A percentile compares a stretch with the other conserved stretches of the same genome.
phyloP scores from a whole-genome alignment of 2,797 vertebrate species.

The Lates japonicus region DNA sequence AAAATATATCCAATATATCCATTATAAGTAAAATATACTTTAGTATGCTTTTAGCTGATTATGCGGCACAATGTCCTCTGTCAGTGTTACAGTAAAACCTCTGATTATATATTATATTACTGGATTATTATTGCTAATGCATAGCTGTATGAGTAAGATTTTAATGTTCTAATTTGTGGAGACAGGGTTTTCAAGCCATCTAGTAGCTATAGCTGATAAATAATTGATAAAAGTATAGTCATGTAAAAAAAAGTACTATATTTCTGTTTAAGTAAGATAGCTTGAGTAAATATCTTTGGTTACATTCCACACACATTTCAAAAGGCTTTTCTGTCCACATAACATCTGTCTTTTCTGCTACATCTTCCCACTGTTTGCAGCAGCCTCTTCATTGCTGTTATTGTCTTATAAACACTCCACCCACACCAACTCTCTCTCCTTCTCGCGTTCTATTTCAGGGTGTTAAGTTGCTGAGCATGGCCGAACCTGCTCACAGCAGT shows the following conservation, averaged over 20 bases:
- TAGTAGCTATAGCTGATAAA: too few relatives aligned
- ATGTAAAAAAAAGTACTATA: too few relatives aligned
- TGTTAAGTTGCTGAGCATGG: slow-evolving; percentile 66
- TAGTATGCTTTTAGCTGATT: neutral
- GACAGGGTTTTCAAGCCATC: too few relatives aligned
- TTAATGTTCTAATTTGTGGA: neutral
- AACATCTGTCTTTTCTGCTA: slow-evolving; percentile 10
- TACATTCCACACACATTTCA: too few relatives aligned
- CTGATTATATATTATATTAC: neutral
- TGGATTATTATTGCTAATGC: neutral
- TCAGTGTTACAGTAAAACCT: neutral
- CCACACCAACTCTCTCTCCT: slow-evolving; percentile 48
- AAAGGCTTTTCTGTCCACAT: neutral
- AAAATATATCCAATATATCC: too few relatives aligned
- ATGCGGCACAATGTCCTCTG: neutral
- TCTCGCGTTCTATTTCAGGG: slow-evolving; percentile 55
- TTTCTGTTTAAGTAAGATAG: too few relatives aligned
- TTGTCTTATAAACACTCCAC: slow-evolving; percentile 58
- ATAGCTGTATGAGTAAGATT: neutral
- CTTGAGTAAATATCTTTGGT: too few relatives aligned
- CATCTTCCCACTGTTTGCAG: slow-evolving; percentile 21
- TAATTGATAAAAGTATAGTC: too few relatives aligned
- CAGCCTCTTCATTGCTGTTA: slow-evolving; percentile 30
- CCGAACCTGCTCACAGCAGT: slow-evolving; percentile 61
- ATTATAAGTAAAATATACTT: neutral